A percentile compares a stretch with the other conserved stretches of the same genome.
phyloP scores from a whole-genome alignment of 1,140 invertebrate genomes.

The Drosophila lacertosa region DNA sequence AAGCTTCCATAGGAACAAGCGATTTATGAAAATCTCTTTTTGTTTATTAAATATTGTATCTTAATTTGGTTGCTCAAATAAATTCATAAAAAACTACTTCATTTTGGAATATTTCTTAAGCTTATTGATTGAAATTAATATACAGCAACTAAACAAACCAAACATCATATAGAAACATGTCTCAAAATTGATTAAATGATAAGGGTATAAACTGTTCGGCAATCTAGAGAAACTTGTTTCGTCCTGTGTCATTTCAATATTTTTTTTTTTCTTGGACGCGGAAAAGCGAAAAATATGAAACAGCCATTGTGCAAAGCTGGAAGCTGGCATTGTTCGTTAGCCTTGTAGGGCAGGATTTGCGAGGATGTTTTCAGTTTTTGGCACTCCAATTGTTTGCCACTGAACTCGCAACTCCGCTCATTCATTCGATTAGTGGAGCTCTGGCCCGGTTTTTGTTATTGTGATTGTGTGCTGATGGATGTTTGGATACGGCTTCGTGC shows the following conservation, averaged over 20 bases:
- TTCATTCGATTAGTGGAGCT: conserved; percentile 51
- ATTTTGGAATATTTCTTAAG: no score
- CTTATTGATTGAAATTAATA: no score
- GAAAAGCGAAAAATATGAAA: conserved; percentile 49
- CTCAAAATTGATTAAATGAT: no score
- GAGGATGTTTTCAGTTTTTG: background rate
- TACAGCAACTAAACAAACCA: no score
- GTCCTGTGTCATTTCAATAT: background rate
- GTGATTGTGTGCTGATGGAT: conserved; percentile 49
- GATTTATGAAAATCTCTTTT: no score
- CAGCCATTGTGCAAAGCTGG: conserved; percentile 26
- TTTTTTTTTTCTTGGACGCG: background rate
- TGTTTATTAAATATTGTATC: no score
- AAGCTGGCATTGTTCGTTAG: conserved; percentile 26
- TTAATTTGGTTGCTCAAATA: no score
- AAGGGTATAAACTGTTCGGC: background rate
- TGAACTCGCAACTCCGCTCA: conserved; percentile 32
- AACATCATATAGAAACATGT: no score
- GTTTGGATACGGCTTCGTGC: conserved; percentile 17
- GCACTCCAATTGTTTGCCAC: conserved; percentile 9
- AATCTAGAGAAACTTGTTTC: background rate
- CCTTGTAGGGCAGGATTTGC: conserved; percentile 10
- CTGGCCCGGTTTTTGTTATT: background rate
- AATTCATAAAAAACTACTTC: no score
- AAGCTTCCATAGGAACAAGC: no score